Evolutionary conservation across 2,888 invertebrate species (phyloP), one percentile per base, ranked within the genome.

Genomic region (Dusona sp.): DNA sequence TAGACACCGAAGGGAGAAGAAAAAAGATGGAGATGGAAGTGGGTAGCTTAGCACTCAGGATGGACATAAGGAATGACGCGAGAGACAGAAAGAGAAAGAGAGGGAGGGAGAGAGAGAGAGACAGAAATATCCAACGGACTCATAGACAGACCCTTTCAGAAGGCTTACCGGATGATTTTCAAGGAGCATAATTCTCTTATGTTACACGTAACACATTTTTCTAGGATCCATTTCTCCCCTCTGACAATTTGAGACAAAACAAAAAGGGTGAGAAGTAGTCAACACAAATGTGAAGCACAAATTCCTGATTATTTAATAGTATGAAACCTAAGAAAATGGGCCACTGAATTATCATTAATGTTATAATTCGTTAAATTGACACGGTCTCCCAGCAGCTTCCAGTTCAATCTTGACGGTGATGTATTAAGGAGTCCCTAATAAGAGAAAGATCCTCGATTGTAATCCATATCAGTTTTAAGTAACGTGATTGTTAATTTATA

Each of bases 21-120:
- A 67, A 9, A 48, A 67, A 87, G 19, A 68, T 36, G 61, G 57
- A 89, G 89, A 91, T 90, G 91, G 92, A 92, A 92, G 92, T 92
- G 92, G 91, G 88, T 88, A 86, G 92, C 90, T 92, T 90, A 91
- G 89, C 89, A 86, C 89, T 89, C 83, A 86, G 88, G 86, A 90
- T 89, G 92, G 91, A 91, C 91, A 89, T 57, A 65, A 7, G 11
- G 65, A 78, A 72, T 72, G 65, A 79, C 33, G 42, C 7, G 36
- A 13, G 36, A 65, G 19, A 65, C 19, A 65, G 65, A 64, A 13
- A 51, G 11, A 25, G 42, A 67, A n/a, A 67, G 42, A 67, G 36
- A 72, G 22, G 45, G 11, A 25, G 42, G 42, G 38, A 67, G 42
- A 67, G 36, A 72, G 51, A 73, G 51, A 73, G 13, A 16, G 13